These are phyloP conservation scores for Microplitis manilae DNA, from an alignment of 2,888 invertebrate genomes.

Conservation along the genomic window DNA sequence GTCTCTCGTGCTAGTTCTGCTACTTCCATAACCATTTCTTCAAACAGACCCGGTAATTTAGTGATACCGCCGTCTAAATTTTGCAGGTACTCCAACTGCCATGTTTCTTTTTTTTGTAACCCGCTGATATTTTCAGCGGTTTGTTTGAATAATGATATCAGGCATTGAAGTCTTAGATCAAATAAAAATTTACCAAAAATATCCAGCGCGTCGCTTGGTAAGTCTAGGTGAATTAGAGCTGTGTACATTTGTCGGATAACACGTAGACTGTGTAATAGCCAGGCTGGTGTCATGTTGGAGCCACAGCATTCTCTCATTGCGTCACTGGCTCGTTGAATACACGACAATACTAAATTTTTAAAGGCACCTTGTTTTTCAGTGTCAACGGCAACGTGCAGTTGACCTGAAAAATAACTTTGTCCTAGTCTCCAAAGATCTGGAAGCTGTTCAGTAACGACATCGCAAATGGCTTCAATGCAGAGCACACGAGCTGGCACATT, in stretches of 20 bases:
- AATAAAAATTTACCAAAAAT: conserved; percentile 88
- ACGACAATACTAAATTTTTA: conserved; percentile 74
- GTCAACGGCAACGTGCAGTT: conserved; percentile 83
- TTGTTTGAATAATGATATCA: conserved; percentile 88
- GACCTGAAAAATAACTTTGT: conserved; percentile 93
- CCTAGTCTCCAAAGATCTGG: conserved; percentile 97
- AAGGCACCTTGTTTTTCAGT: conserved; percentile 82
- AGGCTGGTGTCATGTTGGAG: conserved; percentile 73
- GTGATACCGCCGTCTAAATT: conserved; percentile 91
- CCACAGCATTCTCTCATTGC: conserved; percentile 68
- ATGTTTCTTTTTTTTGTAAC: conserved; percentile 83
- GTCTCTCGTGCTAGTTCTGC: conserved; percentile 81
- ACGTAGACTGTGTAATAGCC: conserved; percentile 86
- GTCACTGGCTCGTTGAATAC: conserved; percentile 74
- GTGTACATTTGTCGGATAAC: conserved; percentile 87
- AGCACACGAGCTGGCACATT: conserved; percentile 79
- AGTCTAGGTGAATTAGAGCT: conserved; percentile 85
- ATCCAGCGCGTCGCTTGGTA: conserved; percentile 90
- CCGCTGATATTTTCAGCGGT: conserved; percentile 84
- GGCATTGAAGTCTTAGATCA: conserved; percentile 89
- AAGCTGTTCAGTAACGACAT: conserved; percentile 82
- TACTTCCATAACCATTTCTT: conserved; percentile 82
- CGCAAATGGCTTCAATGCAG: conserved; percentile 86
- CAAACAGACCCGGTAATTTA: conserved; percentile 82
- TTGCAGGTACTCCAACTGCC: conserved; percentile 85